Evolutionary conservation across 2,888 invertebrate genomes (phyloP).

Genomic region (Syrphus vitripennis): DNA sequence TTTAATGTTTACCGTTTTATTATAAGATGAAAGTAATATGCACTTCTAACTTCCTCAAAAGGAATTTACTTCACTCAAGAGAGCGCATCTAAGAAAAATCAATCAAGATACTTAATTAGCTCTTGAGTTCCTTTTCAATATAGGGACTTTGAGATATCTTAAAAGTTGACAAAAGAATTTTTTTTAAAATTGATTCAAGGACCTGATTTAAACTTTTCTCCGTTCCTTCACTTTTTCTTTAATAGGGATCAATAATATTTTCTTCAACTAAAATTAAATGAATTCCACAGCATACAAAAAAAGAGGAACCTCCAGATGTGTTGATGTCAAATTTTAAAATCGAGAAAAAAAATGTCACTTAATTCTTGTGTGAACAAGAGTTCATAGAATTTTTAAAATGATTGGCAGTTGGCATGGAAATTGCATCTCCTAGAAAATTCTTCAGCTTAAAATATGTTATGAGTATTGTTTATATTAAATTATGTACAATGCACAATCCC

Average conservation of each 20-base stretch:
- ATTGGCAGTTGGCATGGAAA: slow-evolving; percentile 3
- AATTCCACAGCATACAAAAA: background rate
- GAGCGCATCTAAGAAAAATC: background rate
- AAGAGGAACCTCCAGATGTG: background rate
- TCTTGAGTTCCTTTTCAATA: background rate
- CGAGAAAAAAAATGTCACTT: background rate
- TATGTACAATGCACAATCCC: background rate
- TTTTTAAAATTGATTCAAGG: background rate
- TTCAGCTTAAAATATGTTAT: background rate
- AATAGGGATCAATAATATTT: background rate
- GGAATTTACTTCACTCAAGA: background rate
- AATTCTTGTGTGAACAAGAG: background rate
- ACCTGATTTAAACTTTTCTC: too few species aligned
- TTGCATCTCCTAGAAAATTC: background rate
- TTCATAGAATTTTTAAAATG: background rate
- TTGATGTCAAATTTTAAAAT: background rate
- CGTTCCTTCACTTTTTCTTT: background rate
- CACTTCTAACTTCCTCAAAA: background rate
- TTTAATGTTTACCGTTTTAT: too few species aligned
- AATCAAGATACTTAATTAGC: too few species aligned
- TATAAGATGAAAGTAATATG: too few species aligned
- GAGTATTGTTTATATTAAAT: background rate
- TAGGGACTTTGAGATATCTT: background rate
- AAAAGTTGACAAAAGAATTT: background rate
- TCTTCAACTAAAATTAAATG: background rate